Evolutionary conservation across 2,113 vertebrate genomes (phyloP).

Genomic region (Hassar affinis): DNA sequence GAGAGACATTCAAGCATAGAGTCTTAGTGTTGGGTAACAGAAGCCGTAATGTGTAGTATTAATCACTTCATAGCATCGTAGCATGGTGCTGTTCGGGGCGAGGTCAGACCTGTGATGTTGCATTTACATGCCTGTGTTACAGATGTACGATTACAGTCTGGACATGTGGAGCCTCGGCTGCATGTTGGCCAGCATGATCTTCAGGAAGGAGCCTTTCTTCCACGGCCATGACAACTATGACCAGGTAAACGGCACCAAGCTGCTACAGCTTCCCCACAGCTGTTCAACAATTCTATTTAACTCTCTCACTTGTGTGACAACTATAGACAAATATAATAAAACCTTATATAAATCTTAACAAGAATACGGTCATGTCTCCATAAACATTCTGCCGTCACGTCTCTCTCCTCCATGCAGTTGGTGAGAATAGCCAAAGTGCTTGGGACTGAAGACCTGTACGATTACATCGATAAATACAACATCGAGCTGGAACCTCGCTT

Average conservation of each 20-base stretch:
- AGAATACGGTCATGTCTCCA: too few species aligned
- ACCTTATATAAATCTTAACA: too few species aligned
- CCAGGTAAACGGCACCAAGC: conserved; percentile 59
- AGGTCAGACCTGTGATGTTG: too few species aligned
- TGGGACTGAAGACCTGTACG: conserved; percentile 78
- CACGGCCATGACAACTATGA: conserved; percentile 80
- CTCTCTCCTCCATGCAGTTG: conserved; percentile 63
- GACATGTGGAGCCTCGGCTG: conserved; percentile 81
- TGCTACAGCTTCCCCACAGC: not conserved
- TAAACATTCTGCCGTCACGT: not conserved
- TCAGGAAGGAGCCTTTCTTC: conserved; percentile 80
- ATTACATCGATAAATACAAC: conserved; percentile 82
- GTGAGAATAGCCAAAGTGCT: conserved; percentile 80
- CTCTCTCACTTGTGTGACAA: too few species aligned
- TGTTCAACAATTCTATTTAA: too few species aligned
- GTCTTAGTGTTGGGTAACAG: too few species aligned
- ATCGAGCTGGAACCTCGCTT: conserved; percentile 79
- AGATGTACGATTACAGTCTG: conserved; percentile 82
- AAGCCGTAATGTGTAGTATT: too few species aligned
- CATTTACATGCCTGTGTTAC: conserved; percentile 10
- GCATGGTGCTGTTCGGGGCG: too few species aligned
- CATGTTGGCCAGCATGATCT: conserved; percentile 81
- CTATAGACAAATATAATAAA: too few species aligned
- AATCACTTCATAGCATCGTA: too few species aligned
- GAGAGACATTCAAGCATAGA: too few species aligned